These are phyloP conservation scores for Mesochorus sp. DNA, from an alignment of 2,888 invertebrate genomes.

Conservation along the genomic window DNA sequence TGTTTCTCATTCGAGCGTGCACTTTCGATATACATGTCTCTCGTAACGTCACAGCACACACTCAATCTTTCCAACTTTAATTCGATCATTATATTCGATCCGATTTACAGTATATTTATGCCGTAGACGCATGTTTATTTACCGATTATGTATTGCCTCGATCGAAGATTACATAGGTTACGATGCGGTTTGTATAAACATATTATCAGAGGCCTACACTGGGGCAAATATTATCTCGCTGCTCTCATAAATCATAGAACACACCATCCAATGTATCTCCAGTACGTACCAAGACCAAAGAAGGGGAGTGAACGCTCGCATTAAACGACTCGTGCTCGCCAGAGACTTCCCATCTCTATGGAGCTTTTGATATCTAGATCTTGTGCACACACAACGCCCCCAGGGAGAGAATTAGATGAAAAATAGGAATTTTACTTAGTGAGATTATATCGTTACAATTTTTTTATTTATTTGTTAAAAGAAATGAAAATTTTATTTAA, in stretches of 20 bases:
- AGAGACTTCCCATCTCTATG: constrained; percentile 27
- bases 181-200: constrained; percentile 27
- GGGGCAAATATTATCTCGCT: constrained; percentile 42
- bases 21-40: constrained; percentile 12
- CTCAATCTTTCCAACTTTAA: constrained; percentile 14
- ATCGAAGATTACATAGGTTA: constrained; percentile 22
- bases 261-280: not conserved
- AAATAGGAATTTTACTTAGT: no score
- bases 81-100: constrained; percentile 27
- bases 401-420: not conserved
- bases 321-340: constrained; percentile 60
- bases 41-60: not conserved
- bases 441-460: no score
- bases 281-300: constrained; percentile 14
- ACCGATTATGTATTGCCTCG: constrained; percentile 28
- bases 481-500: no score
- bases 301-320: constrained; percentile 52
- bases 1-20: not conserved
- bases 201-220: constrained; percentile 51
- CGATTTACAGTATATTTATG: constrained; percentile 32
- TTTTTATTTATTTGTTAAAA: no score
- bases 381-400: constrained; percentile 15
- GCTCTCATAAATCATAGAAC: constrained; percentile 55
- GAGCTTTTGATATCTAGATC: constrained; percentile 63
- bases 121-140: constrained; percentile 9